Base-by-base conservation (phyloP, 1,140 invertebrate species). In the Himalopsyche phryganea region DNA sequence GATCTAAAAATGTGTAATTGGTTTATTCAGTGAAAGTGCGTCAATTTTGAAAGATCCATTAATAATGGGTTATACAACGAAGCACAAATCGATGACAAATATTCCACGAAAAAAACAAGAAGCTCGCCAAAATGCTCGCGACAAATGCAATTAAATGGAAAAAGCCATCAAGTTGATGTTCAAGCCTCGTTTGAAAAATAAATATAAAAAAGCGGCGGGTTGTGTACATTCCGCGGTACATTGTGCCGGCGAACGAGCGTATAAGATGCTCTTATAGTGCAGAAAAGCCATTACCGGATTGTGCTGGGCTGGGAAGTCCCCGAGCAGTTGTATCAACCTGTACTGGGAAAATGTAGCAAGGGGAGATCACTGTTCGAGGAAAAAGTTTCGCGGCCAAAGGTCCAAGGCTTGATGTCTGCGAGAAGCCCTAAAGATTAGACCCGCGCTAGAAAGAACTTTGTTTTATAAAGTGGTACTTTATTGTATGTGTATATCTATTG, bases 251-350 rank as follows among this genome's bases (percentile, higher is more conserved):
- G 38, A 40, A 28, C 23, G 23, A 32, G 46, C 28, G 49, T 28
- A 42, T 51, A 51, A 51, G 38, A n/a, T 28, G 28, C 49, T 51
- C 49, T 42, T 13, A 28, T 38, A 41, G 36, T 51, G 52, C 45
- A 55, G 52, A 46, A 50, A 50, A 57, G 54, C 54, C 54, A 57
- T 57, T 57, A 57, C 46, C 20, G 54, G 54, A 57, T 57, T 57
- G 54, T 49, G 23, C 54, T 50, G 54, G 54, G 54, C 46, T 38
- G 42, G 45, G 35, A 57, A 49, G 42, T 50, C 54, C 54, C 46
- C 14, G 46, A 44, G 36, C 45, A 47, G 52, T 51, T 51, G 49
- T 51, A 38, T 51, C 35, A 51, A 51, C 49, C 41, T 51, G 49
- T 51, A 20, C 49, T 17, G 42, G 10, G 44, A 46, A 11, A 50